These are phyloP conservation scores for Sphinx pinastri DNA, from an alignment of 2,888 invertebrate genomes.

Conservation along the genomic window DNA sequence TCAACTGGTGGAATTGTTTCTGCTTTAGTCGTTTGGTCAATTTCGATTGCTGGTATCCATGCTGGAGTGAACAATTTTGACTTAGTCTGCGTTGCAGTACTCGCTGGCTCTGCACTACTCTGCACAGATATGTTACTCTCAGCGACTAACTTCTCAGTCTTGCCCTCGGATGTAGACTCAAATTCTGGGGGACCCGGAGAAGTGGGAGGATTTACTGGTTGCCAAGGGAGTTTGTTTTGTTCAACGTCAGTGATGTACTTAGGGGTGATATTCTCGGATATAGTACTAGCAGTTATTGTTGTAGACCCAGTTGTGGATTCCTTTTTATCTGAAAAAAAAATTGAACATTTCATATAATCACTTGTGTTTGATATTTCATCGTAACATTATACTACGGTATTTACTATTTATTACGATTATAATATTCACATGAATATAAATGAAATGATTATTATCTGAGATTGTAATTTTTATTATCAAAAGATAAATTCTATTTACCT, in stretches of 20 bases:
- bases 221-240: conserved; percentile 65
- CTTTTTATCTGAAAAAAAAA: conserved; percentile 66
- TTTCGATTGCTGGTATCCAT: conserved; percentile 56
- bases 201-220: conserved; percentile 50
- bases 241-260: conserved; percentile 62
- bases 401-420: too few relatives aligned
- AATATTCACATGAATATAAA: too few relatives aligned
- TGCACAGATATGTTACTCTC: conserved; percentile 67
- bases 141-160: conserved; percentile 63
- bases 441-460: too few relatives aligned
- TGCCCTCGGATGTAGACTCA: conserved; percentile 53
- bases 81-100: conserved; percentile 48
- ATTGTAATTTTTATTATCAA: background rate
- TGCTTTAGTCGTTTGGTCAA: conserved; percentile 50
- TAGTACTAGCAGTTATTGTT: conserved; percentile 48
- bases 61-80: conserved; percentile 52
- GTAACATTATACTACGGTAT: too few relatives aligned
- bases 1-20: conserved; percentile 64
- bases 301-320: conserved; percentile 52
- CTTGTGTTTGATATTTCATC: too few relatives aligned
- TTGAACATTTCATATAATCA: too few relatives aligned
- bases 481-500: conserved; percentile 53
- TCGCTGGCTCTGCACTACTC: conserved; percentile 54
- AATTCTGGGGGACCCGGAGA: conserved; percentile 43
- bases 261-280: conserved; percentile 61